phyloP scores from a whole-genome alignment of 1,140 invertebrate species.

The Formica exsecta region DNA sequence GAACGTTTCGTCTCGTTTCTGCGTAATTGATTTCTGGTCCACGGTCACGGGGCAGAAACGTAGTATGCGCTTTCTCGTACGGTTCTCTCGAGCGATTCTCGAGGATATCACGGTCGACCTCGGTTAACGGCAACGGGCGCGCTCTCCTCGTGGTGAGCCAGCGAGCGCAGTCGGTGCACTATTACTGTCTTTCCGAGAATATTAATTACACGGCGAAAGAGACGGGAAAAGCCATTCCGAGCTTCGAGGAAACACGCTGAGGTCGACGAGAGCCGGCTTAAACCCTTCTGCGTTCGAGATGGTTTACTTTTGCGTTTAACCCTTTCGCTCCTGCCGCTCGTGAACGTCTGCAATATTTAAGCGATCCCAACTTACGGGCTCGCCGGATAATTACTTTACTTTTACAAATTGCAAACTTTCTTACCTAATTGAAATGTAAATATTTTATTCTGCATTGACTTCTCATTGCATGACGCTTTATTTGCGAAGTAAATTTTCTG shows the following conservation, averaged over 20 bases:
- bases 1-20: constrained; percentile 27
- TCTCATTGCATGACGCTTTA: constrained; percentile 1
- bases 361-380: constrained; percentile 45
- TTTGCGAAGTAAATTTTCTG: background rate
- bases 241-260: constrained; percentile 59
- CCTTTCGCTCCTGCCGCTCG: constrained; percentile 51
- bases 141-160: constrained; percentile 5
- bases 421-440: constrained; percentile 49
- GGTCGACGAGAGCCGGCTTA: constrained; percentile 56
- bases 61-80: constrained; percentile 4
- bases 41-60: background rate
- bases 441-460: constrained; percentile 57
- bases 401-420: constrained; percentile 54
- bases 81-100: constrained; percentile 7
- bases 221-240: constrained; percentile 60
- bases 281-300: constrained; percentile 56
- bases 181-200: constrained; percentile 77
- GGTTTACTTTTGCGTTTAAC: constrained; percentile 61
- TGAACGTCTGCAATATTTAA: constrained; percentile 58
- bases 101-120: constrained; percentile 51
- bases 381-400: constrained; percentile 52
- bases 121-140: constrained; percentile 53
- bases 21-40: constrained; percentile 57
- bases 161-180: constrained; percentile 46
- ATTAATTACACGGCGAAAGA: constrained; percentile 74